Percentiles rank a stretch among this genome's conserved stretches.
Evolutionary conservation across 2,113 vertebrate genomes (phyloP).

Genomic region (Coptodon bakossiorum): DNA sequence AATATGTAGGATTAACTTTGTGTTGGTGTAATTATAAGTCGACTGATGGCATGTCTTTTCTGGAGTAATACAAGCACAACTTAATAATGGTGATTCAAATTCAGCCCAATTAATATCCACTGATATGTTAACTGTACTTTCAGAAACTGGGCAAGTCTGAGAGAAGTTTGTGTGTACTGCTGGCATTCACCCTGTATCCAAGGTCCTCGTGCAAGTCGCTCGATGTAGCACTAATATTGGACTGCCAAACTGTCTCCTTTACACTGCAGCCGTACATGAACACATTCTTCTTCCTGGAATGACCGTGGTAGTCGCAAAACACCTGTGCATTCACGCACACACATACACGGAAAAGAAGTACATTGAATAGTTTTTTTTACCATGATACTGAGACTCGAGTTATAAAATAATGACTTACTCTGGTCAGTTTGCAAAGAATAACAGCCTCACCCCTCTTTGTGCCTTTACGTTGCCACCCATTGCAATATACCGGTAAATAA

Average conservation of each 20-base stretch:
- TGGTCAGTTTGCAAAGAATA: background rate
- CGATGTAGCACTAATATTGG: conserved; percentile 74
- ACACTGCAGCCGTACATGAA: conserved; percentile 99
- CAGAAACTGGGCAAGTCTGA: background rate
- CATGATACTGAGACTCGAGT: background rate
- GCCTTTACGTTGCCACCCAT: background rate
- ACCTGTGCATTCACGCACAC: conserved; percentile 45
- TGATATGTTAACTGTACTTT: background rate
- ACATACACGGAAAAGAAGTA: background rate
- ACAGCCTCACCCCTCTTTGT: background rate
- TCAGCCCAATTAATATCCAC: background rate
- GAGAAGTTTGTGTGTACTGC: background rate
- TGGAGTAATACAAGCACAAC: background rate
- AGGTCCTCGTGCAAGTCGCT: conserved; percentile 86
- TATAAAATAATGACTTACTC: background rate
- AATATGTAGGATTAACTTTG: background rate
- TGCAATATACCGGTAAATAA: background rate
- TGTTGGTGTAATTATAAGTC: background rate
- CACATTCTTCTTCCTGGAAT: conserved; percentile 98
- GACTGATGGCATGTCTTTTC: background rate
- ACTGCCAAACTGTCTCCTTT: conserved; percentile 95
- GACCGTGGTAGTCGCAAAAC: conserved; percentile 91
- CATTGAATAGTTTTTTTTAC: background rate
- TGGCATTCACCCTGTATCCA: conserved; percentile 80
- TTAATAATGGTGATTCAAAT: background rate